A percentile compares a stretch with the other conserved stretches of the same genome.
Evolutionary conservation across 2,888 invertebrate species (phyloP).

Genomic region (Leucophenga maculata): DNA sequence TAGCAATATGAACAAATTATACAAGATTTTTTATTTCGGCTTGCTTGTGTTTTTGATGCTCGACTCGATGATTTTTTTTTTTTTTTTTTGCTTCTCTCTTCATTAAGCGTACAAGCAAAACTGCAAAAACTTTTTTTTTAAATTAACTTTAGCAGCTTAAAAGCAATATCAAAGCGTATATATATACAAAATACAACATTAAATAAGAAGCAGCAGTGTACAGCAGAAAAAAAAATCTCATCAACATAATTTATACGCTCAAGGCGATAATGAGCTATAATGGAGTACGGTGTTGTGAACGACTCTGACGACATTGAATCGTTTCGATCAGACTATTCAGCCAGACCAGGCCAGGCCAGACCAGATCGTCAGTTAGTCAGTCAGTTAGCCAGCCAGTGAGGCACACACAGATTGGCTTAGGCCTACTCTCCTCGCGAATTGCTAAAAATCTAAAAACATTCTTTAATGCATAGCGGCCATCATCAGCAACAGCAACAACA

Average conservation of each 20-base stretch:
- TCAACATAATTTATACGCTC: slow-evolving; percentile 71
- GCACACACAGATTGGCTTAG: neutral
- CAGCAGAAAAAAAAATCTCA: slow-evolving; percentile 55
- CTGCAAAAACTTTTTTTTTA: slow-evolving; percentile 14
- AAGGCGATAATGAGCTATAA: slow-evolving; percentile 73
- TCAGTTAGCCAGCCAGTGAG: neutral
- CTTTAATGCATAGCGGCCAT: slow-evolving; percentile 22
- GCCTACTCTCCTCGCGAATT: too few relatives aligned
- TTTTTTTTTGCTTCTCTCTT: slow-evolving; percentile 39
- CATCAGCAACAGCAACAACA: neutral
- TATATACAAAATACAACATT: slow-evolving; percentile 6
- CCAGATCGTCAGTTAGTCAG: too few relatives aligned
- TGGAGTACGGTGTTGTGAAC: slow-evolving; percentile 54
- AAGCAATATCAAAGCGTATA: slow-evolving; percentile 41
- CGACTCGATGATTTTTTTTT: neutral
- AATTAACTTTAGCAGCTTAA: slow-evolving; percentile 13
- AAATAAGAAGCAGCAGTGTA: slow-evolving; percentile 5
- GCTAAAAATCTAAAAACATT: too few relatives aligned
- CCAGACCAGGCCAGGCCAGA: too few relatives aligned
- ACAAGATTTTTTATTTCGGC: slow-evolving; percentile 12
- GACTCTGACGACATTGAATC: slow-evolving; percentile 15
- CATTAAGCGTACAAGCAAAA: slow-evolving; percentile 38
- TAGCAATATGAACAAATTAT: slow-evolving; percentile 27
- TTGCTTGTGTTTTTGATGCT: too few relatives aligned
- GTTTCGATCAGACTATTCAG: neutral